A percentile compares a stretch with the other conserved stretches of the same genome.
Conservation (phyloP, 1,140 invertebrate genomes). For the Agrypnia vestita region DNA sequence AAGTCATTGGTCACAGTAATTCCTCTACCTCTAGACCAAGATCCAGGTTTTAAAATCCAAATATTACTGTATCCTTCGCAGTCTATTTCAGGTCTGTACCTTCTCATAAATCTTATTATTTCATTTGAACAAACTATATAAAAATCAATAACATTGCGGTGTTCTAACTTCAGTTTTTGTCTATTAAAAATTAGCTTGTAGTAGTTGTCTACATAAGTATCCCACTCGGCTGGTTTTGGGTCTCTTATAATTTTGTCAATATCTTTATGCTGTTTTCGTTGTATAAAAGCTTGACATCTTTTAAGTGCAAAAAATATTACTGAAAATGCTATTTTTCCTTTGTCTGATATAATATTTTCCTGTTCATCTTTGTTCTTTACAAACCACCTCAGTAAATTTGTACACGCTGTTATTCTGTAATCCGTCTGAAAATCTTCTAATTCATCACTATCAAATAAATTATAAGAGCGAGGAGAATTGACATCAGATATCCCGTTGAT, state of each 20-base stretch:
- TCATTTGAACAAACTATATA: conserved; percentile 73
- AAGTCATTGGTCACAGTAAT: conserved; percentile 77
- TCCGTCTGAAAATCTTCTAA: conserved; percentile 73
- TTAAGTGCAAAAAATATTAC: conserved; percentile 75
- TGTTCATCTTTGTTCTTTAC: conserved; percentile 69
- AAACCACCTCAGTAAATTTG: conserved; percentile 86
- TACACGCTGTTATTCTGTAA: conserved; percentile 86
- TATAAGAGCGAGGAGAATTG: conserved; percentile 75
- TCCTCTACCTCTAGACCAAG: conserved; percentile 89
- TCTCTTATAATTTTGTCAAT: conserved; percentile 69
- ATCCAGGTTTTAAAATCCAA: conserved; percentile 95
- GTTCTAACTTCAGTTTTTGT: conserved; percentile 66
- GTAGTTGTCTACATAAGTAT: conserved; percentile 78
- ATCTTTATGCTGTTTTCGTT: conserved; percentile 71
- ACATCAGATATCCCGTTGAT: conserved; percentile 74
- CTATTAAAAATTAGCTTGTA: conserved; percentile 68
- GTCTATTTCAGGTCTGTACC: conserved; percentile 78
- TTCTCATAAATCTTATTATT: conserved; percentile 76
- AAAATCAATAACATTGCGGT: conserved; percentile 70
- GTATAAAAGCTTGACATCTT: conserved; percentile 73
- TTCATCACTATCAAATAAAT: conserved; percentile 70
- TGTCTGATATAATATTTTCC: conserved; percentile 36
- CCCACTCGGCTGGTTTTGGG: conserved; percentile 77
- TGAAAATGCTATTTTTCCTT: conserved; percentile 71
- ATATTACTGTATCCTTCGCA: conserved; percentile 88